Evolutionary conservation across 2,113 vertebrate genomes (phyloP).

Genomic region (Hiodon tergisus): DNA sequence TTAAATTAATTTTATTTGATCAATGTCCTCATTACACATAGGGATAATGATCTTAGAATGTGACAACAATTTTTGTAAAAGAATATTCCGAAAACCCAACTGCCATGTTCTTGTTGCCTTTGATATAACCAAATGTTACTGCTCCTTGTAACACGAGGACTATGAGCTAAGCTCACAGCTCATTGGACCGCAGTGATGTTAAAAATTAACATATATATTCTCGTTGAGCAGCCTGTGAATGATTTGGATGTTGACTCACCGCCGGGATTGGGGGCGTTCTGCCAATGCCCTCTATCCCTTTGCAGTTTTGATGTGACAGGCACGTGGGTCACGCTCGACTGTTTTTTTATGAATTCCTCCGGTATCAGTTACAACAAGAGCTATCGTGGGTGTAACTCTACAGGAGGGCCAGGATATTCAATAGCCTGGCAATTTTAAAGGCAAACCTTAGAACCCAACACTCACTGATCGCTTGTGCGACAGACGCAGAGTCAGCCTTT

Average conservation of each 20-base stretch:
- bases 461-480: too few relatives aligned
- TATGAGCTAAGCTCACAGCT: conserved; percentile 32
- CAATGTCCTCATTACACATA: background rate
- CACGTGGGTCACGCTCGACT: background rate
- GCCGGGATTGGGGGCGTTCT: conserved; percentile 2
- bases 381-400: background rate
- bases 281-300: too few relatives aligned
- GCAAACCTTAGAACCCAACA: too few relatives aligned
- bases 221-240: conserved; percentile 25
- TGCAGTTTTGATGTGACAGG: background rate
- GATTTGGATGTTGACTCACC: conserved; percentile 29
- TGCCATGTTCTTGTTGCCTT: conserved; percentile 9
- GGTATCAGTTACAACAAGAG: background rate
- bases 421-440: too few relatives aligned
- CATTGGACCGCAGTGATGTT: conserved; percentile 33
- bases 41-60: too few relatives aligned
- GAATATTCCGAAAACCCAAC: background rate
- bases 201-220: conserved; percentile 55
- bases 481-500: too few relatives aligned
- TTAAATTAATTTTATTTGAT: too few relatives aligned
- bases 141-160: conserved; percentile 31
- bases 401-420: too few relatives aligned
- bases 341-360: background rate
- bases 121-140: conserved; percentile 33
- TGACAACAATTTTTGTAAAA: background rate